These are phyloP conservation scores for Temnothorax curvispinosus DNA, from an alignment of 1,140 invertebrate species.

Conservation along the genomic window DNA sequence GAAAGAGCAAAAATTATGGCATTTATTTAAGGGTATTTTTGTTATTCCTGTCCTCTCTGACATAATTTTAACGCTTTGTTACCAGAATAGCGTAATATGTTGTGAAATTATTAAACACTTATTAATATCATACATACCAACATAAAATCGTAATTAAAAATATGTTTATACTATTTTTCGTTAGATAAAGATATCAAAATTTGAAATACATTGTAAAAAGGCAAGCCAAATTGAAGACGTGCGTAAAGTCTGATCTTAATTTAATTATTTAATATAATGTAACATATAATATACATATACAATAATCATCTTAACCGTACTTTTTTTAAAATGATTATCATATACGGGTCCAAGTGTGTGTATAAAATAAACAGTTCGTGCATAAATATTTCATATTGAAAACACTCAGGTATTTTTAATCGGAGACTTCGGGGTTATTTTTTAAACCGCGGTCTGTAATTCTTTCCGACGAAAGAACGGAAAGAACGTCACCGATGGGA, in stretches of 20 bases:
- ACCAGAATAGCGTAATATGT: background rate
- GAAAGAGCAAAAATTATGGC: background rate
- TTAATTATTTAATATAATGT: background rate
- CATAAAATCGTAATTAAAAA: background rate
- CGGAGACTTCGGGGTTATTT: background rate
- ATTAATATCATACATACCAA: background rate
- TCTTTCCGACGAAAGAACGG: background rate
- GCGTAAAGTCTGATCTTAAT: background rate
- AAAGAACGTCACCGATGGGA: background rate
- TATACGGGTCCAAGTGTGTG: background rate
- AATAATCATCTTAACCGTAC: background rate
- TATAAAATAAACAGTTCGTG: background rate
- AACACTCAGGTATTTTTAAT: background rate
- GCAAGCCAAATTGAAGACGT: background rate
- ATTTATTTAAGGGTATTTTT: background rate
- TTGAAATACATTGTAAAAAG: background rate
- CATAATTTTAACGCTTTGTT: background rate
- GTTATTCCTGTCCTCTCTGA: background rate
- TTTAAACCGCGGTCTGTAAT: background rate
- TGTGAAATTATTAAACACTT: background rate
- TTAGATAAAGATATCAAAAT: background rate
- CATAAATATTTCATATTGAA: background rate
- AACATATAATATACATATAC: background rate
- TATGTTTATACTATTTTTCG: background rate
- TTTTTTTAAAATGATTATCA: background rate